Evolutionary conservation across 2,113 vertebrate species (phyloP).

Genomic region (Cebus imitator): DNA sequence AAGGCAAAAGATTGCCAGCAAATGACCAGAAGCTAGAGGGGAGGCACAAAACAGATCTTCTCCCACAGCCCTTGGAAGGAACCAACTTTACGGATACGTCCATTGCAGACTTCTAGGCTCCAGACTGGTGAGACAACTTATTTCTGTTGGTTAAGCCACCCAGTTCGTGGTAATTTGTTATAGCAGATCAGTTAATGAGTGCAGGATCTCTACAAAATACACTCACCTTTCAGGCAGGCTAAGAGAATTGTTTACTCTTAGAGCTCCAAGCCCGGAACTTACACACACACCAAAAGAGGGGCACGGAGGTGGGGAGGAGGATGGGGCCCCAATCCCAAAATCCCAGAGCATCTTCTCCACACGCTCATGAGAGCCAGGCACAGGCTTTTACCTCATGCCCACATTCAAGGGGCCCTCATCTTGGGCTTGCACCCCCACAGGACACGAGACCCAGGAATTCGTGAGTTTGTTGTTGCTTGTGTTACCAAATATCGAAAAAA

Average conservation of each 20-base stretch:
- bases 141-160: no score
- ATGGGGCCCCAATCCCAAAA: neutral
- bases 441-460: conserved; percentile 75
- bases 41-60: no score
- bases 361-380: conserved; percentile 53
- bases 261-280: rapidly evolving
- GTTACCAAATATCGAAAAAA: conserved; percentile 85
- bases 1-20: rapidly evolving
- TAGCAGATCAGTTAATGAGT: neutral
- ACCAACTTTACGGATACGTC: neutral
- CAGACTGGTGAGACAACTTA: rapidly evolving
- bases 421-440: neutral
- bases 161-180: rapidly evolving
- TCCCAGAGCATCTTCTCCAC: conserved; percentile 51
- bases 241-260: rapidly evolving
- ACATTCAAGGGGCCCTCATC: neutral
- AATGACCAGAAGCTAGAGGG: neutral
- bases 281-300: neutral
- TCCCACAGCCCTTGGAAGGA: neutral
- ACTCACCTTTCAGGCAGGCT: neutral
- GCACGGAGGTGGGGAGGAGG: neutral
- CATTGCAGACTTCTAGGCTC: neutral
- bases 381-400: neutral
- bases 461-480: conserved; percentile 80
- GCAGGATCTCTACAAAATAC: neutral